Percentiles rank a stretch among this genome's conserved stretches.
phyloP scores from a whole-genome alignment of 2,113 vertebrate genomes.

The Aphelocoma coerulescens region DNA sequence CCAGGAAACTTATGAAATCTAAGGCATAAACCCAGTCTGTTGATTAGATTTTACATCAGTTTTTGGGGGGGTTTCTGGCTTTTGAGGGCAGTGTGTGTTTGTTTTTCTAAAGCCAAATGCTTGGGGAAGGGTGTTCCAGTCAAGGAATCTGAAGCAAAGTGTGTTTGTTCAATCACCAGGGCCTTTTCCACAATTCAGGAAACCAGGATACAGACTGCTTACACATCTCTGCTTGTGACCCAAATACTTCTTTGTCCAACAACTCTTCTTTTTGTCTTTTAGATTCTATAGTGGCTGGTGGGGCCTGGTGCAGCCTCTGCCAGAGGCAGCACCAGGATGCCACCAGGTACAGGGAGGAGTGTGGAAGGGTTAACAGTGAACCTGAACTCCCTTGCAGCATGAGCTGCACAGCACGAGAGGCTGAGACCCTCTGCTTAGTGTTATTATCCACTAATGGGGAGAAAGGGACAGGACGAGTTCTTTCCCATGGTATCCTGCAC shows the following conservation, averaged over 20 bases:
- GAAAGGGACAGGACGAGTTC: not conserved
- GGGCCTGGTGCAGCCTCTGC: not conserved
- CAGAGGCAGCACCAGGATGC: not conserved
- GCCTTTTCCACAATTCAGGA: not conserved
- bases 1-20: not conserved
- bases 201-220: not conserved
- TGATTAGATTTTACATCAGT: not conserved
- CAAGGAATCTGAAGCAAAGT: not conserved
- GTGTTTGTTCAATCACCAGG: not conserved
- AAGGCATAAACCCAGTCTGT: not conserved
- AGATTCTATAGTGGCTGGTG: not conserved
- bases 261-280: not conserved
- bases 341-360: not conserved
- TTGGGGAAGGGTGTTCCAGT: not conserved
- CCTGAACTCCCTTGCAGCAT: not conserved
- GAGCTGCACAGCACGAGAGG: not conserved
- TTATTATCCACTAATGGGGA: not conserved
- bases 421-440: not conserved
- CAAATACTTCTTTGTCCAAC: not conserved
- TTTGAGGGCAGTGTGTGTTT: not conserved
- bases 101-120: not conserved
- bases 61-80: accelerated
- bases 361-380: not conserved
- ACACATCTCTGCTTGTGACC: not conserved
- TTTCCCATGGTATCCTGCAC: not conserved